These are phyloP conservation scores for Pachyseris speciosa DNA, from an alignment of 64 coral and sea anemone species.

Conservation along the genomic window DNA sequence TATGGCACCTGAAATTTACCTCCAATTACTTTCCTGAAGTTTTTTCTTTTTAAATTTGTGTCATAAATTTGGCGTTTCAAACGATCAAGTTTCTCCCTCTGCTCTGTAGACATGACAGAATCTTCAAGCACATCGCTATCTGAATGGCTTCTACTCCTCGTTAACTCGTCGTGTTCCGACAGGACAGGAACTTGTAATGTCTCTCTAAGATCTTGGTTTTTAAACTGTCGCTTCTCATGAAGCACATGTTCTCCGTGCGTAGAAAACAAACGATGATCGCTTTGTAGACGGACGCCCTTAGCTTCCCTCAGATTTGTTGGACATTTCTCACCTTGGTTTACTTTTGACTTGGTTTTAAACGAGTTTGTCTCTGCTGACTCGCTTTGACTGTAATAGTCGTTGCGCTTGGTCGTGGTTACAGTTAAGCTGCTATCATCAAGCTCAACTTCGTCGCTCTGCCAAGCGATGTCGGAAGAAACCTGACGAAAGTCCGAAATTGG, in stretches of 20 bases:
- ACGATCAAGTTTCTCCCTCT: conserved; percentile 11
- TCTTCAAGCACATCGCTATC: conserved; percentile 12
- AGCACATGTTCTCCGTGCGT: not conserved
- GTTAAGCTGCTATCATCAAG: not conserved
- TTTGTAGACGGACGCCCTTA: not conserved
- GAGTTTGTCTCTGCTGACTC: not conserved
- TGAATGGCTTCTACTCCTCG: not conserved
- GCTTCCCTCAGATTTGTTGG: not conserved
- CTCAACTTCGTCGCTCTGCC: not conserved
- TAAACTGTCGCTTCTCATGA: not conserved
- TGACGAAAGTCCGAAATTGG: not conserved
- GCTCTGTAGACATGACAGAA: not conserved
- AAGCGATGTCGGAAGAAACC: not conserved
- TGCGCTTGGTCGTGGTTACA: not conserved
- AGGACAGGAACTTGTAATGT: not conserved
- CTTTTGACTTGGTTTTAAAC: not conserved
- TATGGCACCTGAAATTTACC: not conserved
- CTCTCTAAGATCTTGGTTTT: not conserved
- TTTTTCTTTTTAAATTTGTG: not conserved
- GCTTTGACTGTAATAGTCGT: not conserved
- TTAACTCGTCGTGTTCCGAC: not conserved
- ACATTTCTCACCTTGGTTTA: not conserved
- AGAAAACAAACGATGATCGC: not conserved
- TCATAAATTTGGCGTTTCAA: conserved; percentile 22
- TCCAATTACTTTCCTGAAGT: not conserved